phyloP scores from a whole-genome alignment of 2,888 invertebrate genomes.

The Pheosia tremula region DNA sequence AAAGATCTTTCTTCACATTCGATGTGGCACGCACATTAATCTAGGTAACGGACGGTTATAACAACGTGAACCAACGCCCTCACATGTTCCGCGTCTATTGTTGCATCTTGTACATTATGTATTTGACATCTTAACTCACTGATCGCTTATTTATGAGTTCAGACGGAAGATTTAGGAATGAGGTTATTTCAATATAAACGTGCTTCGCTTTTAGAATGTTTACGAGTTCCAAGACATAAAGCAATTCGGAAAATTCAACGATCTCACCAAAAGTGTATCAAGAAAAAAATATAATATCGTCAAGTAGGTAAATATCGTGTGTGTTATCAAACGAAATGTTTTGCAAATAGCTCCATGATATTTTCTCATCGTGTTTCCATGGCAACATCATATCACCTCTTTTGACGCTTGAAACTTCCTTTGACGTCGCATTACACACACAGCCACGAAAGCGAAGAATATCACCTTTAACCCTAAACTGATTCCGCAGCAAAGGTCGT shows the following conservation, averaged over 20 bases:
- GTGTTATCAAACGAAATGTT: slow-evolving; percentile 13
- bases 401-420: slow-evolving; percentile 41
- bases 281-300: not conserved
- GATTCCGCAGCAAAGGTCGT: slow-evolving; percentile 75
- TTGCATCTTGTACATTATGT: slow-evolving; percentile 50
- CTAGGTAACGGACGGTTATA: slow-evolving; percentile 67
- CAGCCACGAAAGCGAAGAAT: slow-evolving; percentile 52
- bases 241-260: not conserved
- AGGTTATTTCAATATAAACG: no score
- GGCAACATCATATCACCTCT: slow-evolving; percentile 42
- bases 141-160: slow-evolving; percentile 37
- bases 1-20: slow-evolving; percentile 79
- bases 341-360: slow-evolving; percentile 20
- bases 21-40: slow-evolving; percentile 78
- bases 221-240: not conserved
- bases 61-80: slow-evolving; percentile 59
- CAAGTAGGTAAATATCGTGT: slow-evolving; percentile 2
- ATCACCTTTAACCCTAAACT: slow-evolving; percentile 78
- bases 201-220: not conserved
- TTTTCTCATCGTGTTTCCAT: slow-evolving; percentile 19
- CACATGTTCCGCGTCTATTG: slow-evolving; percentile 54
- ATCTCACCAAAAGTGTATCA: slow-evolving; percentile 1
- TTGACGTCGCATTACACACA: slow-evolving; percentile 41
- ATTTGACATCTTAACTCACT: slow-evolving; percentile 55
- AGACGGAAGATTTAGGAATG: slow-evolving; percentile 23